phyloP scores from a whole-genome alignment of 2,888 invertebrate species.

The Noctuana brunneofusca region DNA sequence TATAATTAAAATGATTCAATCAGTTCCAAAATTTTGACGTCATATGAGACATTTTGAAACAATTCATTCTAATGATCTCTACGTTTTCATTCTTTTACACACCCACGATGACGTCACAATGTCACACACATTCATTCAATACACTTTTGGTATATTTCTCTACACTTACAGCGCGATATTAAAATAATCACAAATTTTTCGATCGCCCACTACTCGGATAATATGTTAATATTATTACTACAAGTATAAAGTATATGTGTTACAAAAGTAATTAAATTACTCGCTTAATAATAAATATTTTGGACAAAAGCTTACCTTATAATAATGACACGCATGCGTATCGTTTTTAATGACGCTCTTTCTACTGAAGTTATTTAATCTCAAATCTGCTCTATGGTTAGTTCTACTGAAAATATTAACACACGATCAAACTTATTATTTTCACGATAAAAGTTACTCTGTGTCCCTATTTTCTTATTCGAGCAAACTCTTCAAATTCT shows the following conservation, averaged over 20 bases:
- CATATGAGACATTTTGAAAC: not conserved
- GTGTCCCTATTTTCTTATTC: too few species aligned
- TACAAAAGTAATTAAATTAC: constrained; percentile 43
- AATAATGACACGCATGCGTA: constrained; percentile 27
- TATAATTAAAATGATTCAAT: not conserved
- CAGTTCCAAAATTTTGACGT: not conserved
- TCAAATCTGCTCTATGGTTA: not conserved
- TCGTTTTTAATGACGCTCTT: constrained; percentile 15
- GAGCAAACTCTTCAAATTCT: too few species aligned
- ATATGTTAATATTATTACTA: constrained; percentile 43
- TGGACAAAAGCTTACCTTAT: constrained; percentile 50
- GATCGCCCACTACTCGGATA: constrained; percentile 33
- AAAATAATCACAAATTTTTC: constrained; percentile 27
- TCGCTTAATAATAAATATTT: constrained; percentile 43
- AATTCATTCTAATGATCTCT: constrained; percentile 2
- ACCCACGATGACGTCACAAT: not conserved
- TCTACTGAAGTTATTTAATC: constrained; percentile 11
- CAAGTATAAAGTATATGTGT: constrained; percentile 43
- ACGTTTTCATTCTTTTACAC: not conserved
- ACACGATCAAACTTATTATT: too few species aligned
- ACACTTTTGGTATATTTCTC: constrained; percentile 30
- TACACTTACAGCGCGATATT: constrained; percentile 33
- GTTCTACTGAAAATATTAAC: not conserved
- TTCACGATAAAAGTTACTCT: too few species aligned
- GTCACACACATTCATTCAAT: not conserved